These are phyloP conservation scores for Psylliodes chrysocephalus DNA, from an alignment of 2,888 invertebrate species.

Conservation along the genomic window DNA sequence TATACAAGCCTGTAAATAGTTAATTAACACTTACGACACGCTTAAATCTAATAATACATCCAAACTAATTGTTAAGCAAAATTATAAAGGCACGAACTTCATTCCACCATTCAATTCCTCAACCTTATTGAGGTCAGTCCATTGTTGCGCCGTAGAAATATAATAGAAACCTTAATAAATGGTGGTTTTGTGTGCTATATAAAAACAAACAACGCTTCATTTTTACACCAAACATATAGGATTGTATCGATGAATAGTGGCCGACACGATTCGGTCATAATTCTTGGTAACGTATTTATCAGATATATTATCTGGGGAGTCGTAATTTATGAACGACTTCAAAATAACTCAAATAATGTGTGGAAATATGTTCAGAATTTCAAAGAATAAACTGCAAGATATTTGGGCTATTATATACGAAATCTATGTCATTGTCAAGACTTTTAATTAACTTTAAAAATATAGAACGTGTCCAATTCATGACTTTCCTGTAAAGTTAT, in stretches of 20 bases:
- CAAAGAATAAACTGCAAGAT: background rate
- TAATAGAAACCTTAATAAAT: constrained; percentile 10
- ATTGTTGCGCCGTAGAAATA: constrained; percentile 1
- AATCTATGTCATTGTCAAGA: too few relatives aligned
- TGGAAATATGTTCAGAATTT: background rate
- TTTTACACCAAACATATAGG: constrained; percentile 9
- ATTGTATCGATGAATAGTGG: constrained; percentile 4
- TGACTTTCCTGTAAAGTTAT: too few relatives aligned
- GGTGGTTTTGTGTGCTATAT: background rate
- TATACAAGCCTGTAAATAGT: too few relatives aligned
- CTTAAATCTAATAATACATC: too few relatives aligned
- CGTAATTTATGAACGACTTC: constrained; percentile 4
- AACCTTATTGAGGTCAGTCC: background rate
- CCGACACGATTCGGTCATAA: constrained; percentile 19
- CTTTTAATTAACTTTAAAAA: too few relatives aligned
- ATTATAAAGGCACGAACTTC: too few relatives aligned
- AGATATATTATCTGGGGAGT: constrained; percentile 1
- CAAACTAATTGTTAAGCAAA: too few relatives aligned
- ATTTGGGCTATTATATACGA: too few relatives aligned
- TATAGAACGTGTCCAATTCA: too few relatives aligned
- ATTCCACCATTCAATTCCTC: background rate
- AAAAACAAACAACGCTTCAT: constrained; percentile 13
- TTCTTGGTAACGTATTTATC: constrained; percentile 15
- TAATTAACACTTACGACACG: too few relatives aligned
- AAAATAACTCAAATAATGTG: background rate